phyloP scores from a whole-genome alignment of 1,140 invertebrate species.

The Euura saliciscinereae region DNA sequence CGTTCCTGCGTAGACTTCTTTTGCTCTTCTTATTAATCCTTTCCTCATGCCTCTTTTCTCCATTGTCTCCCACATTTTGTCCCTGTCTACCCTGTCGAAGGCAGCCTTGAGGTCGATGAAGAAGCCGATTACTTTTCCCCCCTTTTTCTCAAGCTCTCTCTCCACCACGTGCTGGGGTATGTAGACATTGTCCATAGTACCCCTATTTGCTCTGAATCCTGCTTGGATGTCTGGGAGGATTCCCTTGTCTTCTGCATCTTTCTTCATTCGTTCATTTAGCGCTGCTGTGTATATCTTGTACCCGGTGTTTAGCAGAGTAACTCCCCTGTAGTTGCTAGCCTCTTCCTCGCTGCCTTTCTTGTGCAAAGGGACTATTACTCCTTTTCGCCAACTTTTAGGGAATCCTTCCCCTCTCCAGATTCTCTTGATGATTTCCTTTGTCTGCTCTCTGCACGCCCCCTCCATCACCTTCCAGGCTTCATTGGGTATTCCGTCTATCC shows the following conservation, averaged over 20 bases:
- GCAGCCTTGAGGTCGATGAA: neutral
- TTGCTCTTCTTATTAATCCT: neutral
- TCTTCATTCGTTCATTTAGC: slow-evolving; percentile 20
- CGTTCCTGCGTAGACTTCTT: slow-evolving; percentile 15
- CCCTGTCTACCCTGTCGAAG: neutral
- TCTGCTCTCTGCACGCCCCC: neutral
- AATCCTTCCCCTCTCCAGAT: slow-evolving; percentile 23
- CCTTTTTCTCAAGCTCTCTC: slow-evolving; percentile 11
- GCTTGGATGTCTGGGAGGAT: slow-evolving; percentile 2
- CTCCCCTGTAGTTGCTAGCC: neutral
- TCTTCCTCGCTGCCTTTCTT: neutral
- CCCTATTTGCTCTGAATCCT: slow-evolving; percentile 18
- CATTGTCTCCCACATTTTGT: slow-evolving; percentile 5
- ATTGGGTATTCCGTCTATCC: slow-evolving; percentile 12
- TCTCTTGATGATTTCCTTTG: neutral
- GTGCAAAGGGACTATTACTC: neutral
- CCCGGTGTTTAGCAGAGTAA: neutral
- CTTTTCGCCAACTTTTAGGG: slow-evolving; percentile 26
- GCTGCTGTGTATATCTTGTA: neutral
- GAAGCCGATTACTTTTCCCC: neutral
- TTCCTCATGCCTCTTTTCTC: neutral
- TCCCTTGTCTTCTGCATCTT: slow-evolving; percentile 32
- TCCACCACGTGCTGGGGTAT: slow-evolving; percentile 28
- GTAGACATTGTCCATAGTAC: slow-evolving; percentile 21
- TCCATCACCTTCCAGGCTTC: slow-evolving; percentile 11